Percentiles rank a stretch among this genome's conserved stretches.
These are phyloP conservation scores for Ptiloglossa arizonensis DNA, from an alignment of 1,140 invertebrate species.

Conservation along the genomic window DNA sequence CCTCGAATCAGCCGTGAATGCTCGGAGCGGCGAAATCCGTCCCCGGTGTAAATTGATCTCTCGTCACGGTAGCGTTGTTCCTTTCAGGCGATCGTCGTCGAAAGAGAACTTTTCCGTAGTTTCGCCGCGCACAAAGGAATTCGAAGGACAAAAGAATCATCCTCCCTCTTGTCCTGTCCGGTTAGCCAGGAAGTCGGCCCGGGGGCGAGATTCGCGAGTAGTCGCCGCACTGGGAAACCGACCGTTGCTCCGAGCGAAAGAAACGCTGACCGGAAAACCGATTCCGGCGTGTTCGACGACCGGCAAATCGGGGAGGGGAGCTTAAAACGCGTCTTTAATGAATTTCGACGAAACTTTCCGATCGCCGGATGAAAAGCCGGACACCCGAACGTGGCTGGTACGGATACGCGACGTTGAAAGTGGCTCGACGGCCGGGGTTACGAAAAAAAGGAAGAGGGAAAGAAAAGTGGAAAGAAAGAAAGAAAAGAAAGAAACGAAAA, in stretches of 20 bases:
- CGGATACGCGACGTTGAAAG: neutral
- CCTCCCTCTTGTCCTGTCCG: neutral
- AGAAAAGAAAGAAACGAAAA: too few species aligned
- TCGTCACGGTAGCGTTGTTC: neutral
- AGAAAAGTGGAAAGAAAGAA: too few species aligned
- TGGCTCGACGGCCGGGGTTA: too few species aligned
- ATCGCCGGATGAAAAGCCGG: constrained; percentile 29
- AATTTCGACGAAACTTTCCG: constrained; percentile 49
- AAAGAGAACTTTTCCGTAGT: neutral
- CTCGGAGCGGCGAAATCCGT: neutral
- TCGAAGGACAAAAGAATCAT: constrained; percentile 1
- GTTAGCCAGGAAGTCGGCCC: constrained; percentile 14
- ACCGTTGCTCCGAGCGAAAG: neutral
- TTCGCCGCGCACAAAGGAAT: neutral
- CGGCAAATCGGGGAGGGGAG: constrained; percentile 15
- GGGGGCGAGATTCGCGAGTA: neutral
- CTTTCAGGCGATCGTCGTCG: neutral
- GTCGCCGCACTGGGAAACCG: neutral
- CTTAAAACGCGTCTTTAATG: constrained; percentile 40
- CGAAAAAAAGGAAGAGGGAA: too few species aligned
- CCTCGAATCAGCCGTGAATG: neutral
- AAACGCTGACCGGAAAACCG: constrained; percentile 13
- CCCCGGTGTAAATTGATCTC: constrained; percentile 6
- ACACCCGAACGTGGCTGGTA: neutral
- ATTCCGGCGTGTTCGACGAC: constrained; percentile 35